Base-by-base conservation (phyloP, 2,113 vertebrate species). In the Stigmatopora nigra region DNA sequence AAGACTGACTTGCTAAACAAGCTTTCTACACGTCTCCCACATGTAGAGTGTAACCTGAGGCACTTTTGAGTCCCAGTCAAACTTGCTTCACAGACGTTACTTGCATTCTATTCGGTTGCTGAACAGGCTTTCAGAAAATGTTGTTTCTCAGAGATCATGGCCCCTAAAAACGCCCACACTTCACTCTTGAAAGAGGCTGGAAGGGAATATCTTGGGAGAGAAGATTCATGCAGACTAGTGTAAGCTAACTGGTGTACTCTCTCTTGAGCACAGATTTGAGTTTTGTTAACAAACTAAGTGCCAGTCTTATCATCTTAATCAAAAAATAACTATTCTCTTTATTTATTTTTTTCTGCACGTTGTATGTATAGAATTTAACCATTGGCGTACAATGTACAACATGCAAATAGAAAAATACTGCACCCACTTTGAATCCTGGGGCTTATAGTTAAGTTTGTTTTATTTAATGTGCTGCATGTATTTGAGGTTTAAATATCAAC, bases 141-240 rank as follows among this genome's bases (percentile, higher is more conserved):
- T 71, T 77, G 70, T 71, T 73, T 84, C 84, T 85, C 77, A 76
- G 76, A 85, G 87, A 82, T 87, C 79, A 68, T 79, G 76, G 65
- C 75, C 75, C 68, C 38, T 61, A 67, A 84, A 85, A 81, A 86
- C 79, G 73, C 84, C 58, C 58, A 60, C 38, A 16, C 78, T 72
- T 79, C 81, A 75, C 80, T 84, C 72, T 73, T 69, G 67, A 65
- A 85, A 82, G 75, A 80, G 76, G 73, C 76, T 78, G 44, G 17
- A 68, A 72, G 25, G 62, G 60, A 73, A 66, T 19, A 11, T 56
- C n/a, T 31, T 44, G 65, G 45, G 74, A 25, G n/a, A 31, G 47
- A 48, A 63, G 48, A 49, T 35, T 35, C 46, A 77, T 31, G 63
- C 51, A 63, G 70, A 61, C 66, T n/a, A 19, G 77, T 75, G 74